A percentile compares a stretch with the other conserved stretches of the same genome.
Evolutionary conservation across 2,888 invertebrate genomes (phyloP).

Genomic region (Polia nebulosa): DNA sequence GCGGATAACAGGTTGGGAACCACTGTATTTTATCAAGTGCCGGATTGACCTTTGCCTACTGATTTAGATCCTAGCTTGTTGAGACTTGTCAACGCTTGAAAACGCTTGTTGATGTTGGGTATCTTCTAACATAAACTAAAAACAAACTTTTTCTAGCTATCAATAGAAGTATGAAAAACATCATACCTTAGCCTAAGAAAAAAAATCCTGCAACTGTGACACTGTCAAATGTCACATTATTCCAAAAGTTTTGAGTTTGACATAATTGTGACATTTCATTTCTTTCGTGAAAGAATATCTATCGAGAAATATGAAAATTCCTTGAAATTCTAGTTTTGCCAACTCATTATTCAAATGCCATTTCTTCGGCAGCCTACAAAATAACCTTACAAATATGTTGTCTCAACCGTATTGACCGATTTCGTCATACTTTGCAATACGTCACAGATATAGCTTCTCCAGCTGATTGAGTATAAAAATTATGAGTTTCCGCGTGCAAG

Average conservation of each 20-base stretch:
- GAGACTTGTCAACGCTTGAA: too few relatives aligned
- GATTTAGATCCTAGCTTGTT: too few relatives aligned
- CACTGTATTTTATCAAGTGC: too few relatives aligned
- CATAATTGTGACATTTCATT: too few relatives aligned
- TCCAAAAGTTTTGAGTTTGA: slow-evolving; percentile 51
- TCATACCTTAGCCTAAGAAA: not conserved
- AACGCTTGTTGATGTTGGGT: too few relatives aligned
- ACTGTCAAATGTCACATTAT: slow-evolving; percentile 2
- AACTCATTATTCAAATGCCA: slow-evolving; percentile 53
- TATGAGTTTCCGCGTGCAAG: slow-evolving; percentile 77
- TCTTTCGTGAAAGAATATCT: slow-evolving; percentile 43
- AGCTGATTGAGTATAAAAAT: slow-evolving; percentile 76
- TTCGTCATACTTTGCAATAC: slow-evolving; percentile 77
- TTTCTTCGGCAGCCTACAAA: slow-evolving; percentile 37
- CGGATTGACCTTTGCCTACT: too few relatives aligned
- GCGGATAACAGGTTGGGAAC: too few relatives aligned
- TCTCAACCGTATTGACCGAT: slow-evolving; percentile 61
- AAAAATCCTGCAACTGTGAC: too few relatives aligned
- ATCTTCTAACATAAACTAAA: too few relatives aligned
- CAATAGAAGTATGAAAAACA: not conserved
- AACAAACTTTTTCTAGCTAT: too few relatives aligned
- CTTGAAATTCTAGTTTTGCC: slow-evolving; percentile 62
- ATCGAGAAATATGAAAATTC: slow-evolving; percentile 56
- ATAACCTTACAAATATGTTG: slow-evolving; percentile 60
- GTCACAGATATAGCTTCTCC: slow-evolving; percentile 69